Percentiles rank a stretch among this genome's conserved stretches.
Conservation (phyloP, 2,797 vertebrate species). For the Sus cebifrons region DNA sequence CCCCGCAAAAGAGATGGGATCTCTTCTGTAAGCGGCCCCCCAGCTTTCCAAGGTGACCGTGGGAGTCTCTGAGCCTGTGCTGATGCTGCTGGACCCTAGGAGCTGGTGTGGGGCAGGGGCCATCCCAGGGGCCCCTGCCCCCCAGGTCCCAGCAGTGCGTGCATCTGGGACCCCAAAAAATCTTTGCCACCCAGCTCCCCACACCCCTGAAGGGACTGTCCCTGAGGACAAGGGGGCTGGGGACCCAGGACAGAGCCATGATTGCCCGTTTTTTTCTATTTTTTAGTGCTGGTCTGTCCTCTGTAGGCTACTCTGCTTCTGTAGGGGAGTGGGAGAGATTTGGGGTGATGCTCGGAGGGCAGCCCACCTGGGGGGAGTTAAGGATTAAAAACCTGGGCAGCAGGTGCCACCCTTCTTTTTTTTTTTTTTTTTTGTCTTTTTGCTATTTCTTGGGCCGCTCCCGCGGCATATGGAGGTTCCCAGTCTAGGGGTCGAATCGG, state of each 20-base stretch:
- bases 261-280: background rate
- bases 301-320: background rate
- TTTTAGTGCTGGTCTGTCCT: background rate
- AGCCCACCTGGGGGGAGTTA: background rate
- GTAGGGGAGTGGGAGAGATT: background rate
- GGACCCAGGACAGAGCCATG: no score
- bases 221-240: accelerated
- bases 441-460: no score
- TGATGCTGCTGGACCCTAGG: background rate
- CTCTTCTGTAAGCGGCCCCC: accelerated
- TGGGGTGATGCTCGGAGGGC: background rate
- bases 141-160: background rate
- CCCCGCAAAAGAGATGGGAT: background rate
- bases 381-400: background rate
- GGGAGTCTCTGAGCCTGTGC: background rate
- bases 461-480: no score
- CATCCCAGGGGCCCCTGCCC: background rate
- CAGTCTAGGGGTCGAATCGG: no score
- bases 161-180: background rate
- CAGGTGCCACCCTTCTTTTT: background rate
- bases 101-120: background rate
- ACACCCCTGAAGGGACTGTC: background rate
- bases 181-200: background rate
- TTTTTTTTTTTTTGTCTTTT: no score
- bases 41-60: accelerated